Evolutionary conservation across 2,113 vertebrate genomes (phyloP).

Genomic region (Hirundichthys speculiger): DNA sequence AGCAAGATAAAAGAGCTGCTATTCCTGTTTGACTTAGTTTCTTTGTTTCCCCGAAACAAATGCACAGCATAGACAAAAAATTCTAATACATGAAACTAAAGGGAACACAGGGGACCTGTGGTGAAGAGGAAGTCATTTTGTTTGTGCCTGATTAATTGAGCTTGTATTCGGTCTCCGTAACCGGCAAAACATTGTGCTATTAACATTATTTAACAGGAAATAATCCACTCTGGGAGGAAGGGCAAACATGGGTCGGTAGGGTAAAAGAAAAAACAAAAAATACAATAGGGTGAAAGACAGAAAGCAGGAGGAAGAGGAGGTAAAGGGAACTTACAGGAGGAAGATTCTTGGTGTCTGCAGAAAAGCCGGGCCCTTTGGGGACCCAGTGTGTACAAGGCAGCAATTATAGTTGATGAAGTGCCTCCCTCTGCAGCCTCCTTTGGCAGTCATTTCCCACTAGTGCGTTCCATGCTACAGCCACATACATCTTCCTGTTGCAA

Average conservation of each 20-base stretch:
- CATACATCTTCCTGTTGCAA: slow-evolving; percentile 73
- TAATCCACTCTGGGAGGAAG: slow-evolving; percentile 31
- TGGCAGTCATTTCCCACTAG: slow-evolving; percentile 71
- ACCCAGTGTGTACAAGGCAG: slow-evolving; percentile 73
- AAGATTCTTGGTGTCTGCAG: slow-evolving; percentile 53
- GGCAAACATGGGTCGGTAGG: slow-evolving; percentile 25
- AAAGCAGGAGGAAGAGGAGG: slow-evolving; percentile 25
- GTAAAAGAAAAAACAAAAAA: no score
- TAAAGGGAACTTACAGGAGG: slow-evolving; percentile 29
- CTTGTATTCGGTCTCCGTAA: slow-evolving; percentile 29
- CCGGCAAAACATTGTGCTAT: slow-evolving; percentile 41
- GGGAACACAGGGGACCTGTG: slow-evolving; percentile 48
- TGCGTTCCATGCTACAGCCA: slow-evolving; percentile 62
- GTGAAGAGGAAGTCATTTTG: slow-evolving; percentile 55
- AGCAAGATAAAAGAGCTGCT: slow-evolving; percentile 59
- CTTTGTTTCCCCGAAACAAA: slow-evolving; percentile 56
- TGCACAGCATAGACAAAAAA: slow-evolving; percentile 55
- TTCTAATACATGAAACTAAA: slow-evolving; percentile 27
- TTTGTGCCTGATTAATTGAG: slow-evolving; percentile 66
- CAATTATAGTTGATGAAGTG: slow-evolving; percentile 83
- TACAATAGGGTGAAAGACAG: slow-evolving; percentile 7
- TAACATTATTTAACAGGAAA: slow-evolving; percentile 60
- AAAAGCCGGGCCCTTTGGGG: slow-evolving; percentile 63
- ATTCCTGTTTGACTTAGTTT: slow-evolving; percentile 55
- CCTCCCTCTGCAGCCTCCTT: slow-evolving; percentile 63